These are phyloP conservation scores for Atta texana DNA, from an alignment of 1,140 invertebrate species.

Conservation along the genomic window DNA sequence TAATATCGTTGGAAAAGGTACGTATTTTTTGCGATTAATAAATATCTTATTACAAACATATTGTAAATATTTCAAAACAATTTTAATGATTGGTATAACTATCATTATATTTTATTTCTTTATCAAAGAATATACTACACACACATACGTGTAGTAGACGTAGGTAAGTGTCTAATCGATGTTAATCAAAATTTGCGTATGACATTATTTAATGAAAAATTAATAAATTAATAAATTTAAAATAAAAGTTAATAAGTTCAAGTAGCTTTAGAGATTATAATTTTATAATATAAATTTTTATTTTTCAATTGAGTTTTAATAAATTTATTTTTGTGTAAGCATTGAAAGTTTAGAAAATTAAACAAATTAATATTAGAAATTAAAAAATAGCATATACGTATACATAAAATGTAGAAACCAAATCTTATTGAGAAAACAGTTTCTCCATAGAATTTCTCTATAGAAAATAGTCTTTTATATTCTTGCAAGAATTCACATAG, in stretches of 20 bases:
- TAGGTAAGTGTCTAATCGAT: not conserved
- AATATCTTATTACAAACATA: not conserved
- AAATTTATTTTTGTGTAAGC: not conserved
- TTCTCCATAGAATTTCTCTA: slow-evolving; percentile 9
- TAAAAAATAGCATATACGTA: not conserved
- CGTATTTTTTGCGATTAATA: slow-evolving; percentile 61
- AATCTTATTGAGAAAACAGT: not conserved
- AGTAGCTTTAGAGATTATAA: not conserved
- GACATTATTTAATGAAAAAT: not conserved
- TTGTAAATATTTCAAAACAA: slow-evolving; percentile 1
- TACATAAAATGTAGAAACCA: not conserved
- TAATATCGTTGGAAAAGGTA: slow-evolving; percentile 93
- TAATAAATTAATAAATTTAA: not conserved
- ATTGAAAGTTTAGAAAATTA: not conserved
- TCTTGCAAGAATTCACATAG: not conserved
- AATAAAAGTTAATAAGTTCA: not conserved
- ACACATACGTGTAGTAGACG: not conserved
- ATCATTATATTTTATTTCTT: slow-evolving; percentile 3
- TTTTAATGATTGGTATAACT: not conserved
- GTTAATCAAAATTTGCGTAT: not conserved
- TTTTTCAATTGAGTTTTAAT: not conserved
- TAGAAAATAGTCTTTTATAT: not conserved
- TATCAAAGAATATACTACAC: not conserved
- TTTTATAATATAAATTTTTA: not conserved
- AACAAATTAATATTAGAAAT: not conserved